Conservation (phyloP, 2,797 vertebrate species). For the Anguilla anguilla region DNA sequence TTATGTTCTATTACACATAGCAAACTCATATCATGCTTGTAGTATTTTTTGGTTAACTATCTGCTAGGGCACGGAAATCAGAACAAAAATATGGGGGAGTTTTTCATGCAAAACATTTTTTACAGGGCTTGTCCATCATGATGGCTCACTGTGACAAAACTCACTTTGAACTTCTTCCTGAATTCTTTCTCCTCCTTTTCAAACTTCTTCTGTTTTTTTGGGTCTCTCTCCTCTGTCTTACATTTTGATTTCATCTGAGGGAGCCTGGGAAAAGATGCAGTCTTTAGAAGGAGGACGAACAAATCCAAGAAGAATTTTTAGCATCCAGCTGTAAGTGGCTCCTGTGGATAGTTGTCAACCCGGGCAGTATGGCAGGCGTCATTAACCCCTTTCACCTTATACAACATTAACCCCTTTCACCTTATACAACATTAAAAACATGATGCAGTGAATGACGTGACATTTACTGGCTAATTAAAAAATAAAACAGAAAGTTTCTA, state of each 20-base stretch:
- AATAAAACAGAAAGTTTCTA: not conserved
- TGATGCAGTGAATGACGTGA: not conserved
- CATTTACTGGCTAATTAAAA: not conserved
- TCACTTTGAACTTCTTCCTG: constrained; percentile 81
- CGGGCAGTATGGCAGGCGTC: not conserved
- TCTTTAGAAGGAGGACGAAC: not conserved
- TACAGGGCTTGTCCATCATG: not conserved
- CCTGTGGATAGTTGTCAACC: not conserved
- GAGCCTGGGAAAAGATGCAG: constrained; percentile 24
- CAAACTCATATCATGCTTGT: not conserved
- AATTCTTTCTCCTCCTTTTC: constrained; percentile 80
- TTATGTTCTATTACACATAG: not conserved
- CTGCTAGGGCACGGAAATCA: no score
- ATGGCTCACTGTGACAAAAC: not conserved
- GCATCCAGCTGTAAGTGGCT: not conserved
- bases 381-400: not conserved
- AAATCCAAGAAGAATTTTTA: not conserved
- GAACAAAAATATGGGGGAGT: no score
- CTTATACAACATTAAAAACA: not conserved
- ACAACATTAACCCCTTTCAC: not conserved
- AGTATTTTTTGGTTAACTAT: no score
- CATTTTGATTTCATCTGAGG: constrained; percentile 18
- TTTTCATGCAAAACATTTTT: no score
- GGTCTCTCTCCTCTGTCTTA: constrained; percentile 61
- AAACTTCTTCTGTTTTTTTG: constrained; percentile 68